Evolutionary conservation across 2,113 vertebrate species (phyloP), one percentile per base, ranked within the genome.

Genomic region (Aleadryas rufinucha): DNA sequence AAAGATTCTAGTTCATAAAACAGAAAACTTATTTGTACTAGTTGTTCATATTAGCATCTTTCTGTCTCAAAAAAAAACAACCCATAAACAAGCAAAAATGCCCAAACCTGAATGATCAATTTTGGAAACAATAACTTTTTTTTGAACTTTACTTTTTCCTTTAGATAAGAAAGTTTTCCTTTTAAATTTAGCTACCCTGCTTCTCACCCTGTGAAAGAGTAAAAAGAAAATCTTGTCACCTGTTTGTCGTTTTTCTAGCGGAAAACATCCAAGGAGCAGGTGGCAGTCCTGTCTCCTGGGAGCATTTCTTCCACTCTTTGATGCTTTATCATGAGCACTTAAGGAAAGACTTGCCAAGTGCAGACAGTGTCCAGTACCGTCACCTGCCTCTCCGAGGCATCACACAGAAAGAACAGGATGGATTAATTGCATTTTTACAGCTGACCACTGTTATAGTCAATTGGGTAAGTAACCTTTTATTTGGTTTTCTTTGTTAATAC

Each of bases 271-370:
- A 99, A 97, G 98, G 98, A 79, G 98, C 98, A 26, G 98, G 99
- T 19, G 99, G 99, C 84, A 99, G 99, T 89, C 98, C 99, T 13
- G 99, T 99, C 79, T 99, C 99, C 28, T 99, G 99, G 99, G 99
- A 99, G 65, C 99, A 99, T 97, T 99, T 99, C 88, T 99, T 99
- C 95, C 99, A 99, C 91, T 99, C 99, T 6, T 98, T 99, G 44
- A 99, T 99, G 99, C 98, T 99, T 17, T 99, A 99, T 96, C 99
- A 99, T 4, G 99, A 99, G 65, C 99, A 99, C 95, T 98, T 99
- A 93, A 98, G 99, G 56, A 98, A 98, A 65, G 99, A 99, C 85
- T 96, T 99, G 56, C 99, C 99, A 7, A 99, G 98, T 76, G 98
- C 98, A 9, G 99, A 99, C 52, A 98, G 98, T 9, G 97, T 99